Conservation (phyloP, 1,140 invertebrate species). For the Sycophaga agraensis region DNA sequence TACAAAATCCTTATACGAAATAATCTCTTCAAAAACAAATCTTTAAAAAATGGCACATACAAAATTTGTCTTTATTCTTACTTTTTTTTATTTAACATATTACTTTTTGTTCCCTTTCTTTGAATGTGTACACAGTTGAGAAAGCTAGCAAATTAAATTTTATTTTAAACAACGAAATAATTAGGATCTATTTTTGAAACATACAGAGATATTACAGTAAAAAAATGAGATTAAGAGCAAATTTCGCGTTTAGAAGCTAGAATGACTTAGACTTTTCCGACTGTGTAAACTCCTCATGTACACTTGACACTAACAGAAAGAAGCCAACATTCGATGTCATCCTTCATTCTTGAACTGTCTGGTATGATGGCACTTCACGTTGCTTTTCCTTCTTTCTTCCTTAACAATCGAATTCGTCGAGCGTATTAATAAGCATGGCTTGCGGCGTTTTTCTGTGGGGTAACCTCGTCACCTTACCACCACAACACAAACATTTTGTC, state of each 20-base stretch:
- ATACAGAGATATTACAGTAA: not conserved
- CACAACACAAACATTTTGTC: too few relatives aligned
- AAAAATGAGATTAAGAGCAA: not conserved
- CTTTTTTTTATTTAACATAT: constrained; percentile 1
- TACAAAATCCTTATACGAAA: constrained; percentile 49
- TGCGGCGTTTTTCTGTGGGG: not conserved
- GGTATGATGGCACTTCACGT: constrained; percentile 61
- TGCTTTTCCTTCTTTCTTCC: constrained; percentile 35
- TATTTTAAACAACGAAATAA: too few relatives aligned
- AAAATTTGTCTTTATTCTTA: not conserved
- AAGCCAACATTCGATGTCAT: constrained; percentile 52
- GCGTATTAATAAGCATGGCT: not conserved
- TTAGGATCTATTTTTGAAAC: not conserved
- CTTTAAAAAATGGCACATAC: constrained; percentile 4
- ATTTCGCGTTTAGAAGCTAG: not conserved
- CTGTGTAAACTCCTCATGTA: too few relatives aligned
- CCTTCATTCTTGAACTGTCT: constrained; percentile 48
- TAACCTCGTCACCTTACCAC: too few relatives aligned
- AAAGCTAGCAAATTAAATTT: too few relatives aligned
- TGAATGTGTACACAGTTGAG: constrained; percentile 6
- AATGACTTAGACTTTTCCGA: constrained; percentile 4
- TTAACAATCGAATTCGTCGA: constrained; percentile 28
- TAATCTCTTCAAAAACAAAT: constrained; percentile 1
- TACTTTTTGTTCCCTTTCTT: not conserved
- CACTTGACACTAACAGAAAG: too few relatives aligned